Evolutionary conservation across 2,797 vertebrate species (phyloP), one percentile per base, ranked within the genome.

Genomic region (Ibycter americanus): DNA sequence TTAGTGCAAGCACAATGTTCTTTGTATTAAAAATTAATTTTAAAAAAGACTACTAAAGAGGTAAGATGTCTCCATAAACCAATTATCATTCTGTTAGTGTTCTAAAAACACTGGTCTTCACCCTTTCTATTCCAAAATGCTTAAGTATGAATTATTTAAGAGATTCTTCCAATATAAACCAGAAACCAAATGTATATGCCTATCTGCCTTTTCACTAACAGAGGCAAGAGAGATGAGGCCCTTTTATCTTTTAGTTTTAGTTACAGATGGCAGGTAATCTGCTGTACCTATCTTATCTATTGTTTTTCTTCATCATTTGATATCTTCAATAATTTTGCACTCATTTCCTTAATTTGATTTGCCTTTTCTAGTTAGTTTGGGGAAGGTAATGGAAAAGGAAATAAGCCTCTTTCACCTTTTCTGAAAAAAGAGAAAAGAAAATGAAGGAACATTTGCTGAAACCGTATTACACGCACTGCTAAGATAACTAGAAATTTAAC

Each of bases 71-170:
- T 73, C 19, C 59, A 62, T 54, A 68, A 92, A 55, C 1, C 17
- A 47, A 5, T 47, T 36, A 22, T 21, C 12, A 18, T 83, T 79
- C 79, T 55, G 5, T 23, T 51, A 4, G 3, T 55, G 11, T 65
- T 92, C 58, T 87, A 27, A 77, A 89, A 79, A 46, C 21, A n/a
- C 4, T 32, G 8, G 2, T 61, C 15, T 74, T 71, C 8, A 58
- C 15, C 5, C 18, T 90, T 78, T 62, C 16, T 44, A 44, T 47
- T 87, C 15, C 21, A 70, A 67, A 87, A 67, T 40, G 4, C 12
- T 66, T 23, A 94, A 72, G 11, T 22, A 89, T 71, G 56, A 83
- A 86, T 89, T 93, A 79, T 84, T 90, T 76, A 21, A 68, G 83
- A 77, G 20, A 29, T 10, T 89, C 34, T 49, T 90, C 34, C 3